phyloP scores from a whole-genome alignment of 2,113 vertebrate species.

The Morone chrysops region DNA sequence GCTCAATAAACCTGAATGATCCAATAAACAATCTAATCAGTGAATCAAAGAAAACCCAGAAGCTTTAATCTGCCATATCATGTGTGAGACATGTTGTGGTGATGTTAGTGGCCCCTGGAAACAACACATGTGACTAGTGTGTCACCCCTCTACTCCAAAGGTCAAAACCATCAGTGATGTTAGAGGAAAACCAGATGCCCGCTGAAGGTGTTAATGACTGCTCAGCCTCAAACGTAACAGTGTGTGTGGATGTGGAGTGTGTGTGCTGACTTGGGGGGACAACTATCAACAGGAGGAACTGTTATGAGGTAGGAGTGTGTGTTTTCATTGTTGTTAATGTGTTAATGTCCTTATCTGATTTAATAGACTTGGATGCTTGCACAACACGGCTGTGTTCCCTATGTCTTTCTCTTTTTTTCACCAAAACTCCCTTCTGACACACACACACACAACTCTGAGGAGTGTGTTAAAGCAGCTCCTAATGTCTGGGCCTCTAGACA shows the following conservation, averaged over 20 bases:
- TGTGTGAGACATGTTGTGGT: neutral
- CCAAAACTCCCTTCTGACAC: slow-evolving; percentile 15
- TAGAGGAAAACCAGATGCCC: slow-evolving; percentile 74
- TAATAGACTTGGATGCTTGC: slow-evolving; percentile 49
- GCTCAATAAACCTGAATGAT: neutral
- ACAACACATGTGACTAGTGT: slow-evolving; percentile 33
- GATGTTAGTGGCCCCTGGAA: slow-evolving; percentile 35
- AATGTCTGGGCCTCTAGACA: slow-evolving; percentile 55
- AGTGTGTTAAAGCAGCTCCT: slow-evolving; percentile 50
- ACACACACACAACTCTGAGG: slow-evolving; percentile 23
- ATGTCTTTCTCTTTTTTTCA: slow-evolving; percentile 19
- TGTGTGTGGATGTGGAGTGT: slow-evolving; percentile 10
- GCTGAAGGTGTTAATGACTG: slow-evolving; percentile 72
- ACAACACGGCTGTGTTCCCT: neutral
- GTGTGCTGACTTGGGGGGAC: slow-evolving; percentile 25
- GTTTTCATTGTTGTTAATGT: slow-evolving; percentile 53
- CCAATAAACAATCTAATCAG: neutral
- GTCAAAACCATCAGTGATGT: slow-evolving; percentile 76
- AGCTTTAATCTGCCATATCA: neutral
- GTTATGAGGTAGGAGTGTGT: slow-evolving; percentile 21
- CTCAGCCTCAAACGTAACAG: slow-evolving; percentile 52
- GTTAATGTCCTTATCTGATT: slow-evolving; percentile 67
- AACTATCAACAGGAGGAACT: slow-evolving; percentile 37
- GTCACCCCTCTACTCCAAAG: slow-evolving; percentile 53
- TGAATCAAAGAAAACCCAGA: neutral